Conservation (phyloP, 2,113 vertebrate genomes). For the Hystrix cristata region DNA sequence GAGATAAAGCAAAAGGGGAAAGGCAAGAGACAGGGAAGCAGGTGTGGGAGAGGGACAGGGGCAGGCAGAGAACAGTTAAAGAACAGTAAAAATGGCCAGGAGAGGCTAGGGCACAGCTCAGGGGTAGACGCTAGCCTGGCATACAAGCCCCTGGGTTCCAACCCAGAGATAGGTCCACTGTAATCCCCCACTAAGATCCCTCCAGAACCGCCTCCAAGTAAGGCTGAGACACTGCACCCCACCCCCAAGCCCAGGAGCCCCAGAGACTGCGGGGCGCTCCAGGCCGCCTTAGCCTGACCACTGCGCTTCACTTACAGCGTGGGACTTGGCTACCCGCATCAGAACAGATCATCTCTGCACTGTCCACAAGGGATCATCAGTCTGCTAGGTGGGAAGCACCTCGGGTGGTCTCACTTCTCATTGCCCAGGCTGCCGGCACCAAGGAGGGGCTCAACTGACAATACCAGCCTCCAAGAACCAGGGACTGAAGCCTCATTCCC, state of each 20-base stretch:
- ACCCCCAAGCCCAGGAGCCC: background rate
- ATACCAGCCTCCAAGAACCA: constrained; percentile 38
- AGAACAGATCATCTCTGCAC: background rate
- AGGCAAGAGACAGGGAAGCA: background rate
- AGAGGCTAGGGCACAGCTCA: background rate
- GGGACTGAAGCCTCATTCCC: background rate
- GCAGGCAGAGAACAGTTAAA: background rate
- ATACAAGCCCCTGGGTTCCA: background rate
- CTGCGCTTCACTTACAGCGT: background rate
- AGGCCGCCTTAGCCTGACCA: background rate
- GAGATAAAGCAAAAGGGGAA: background rate
- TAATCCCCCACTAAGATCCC: background rate
- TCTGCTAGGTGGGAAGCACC: background rate
- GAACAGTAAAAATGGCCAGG: background rate
- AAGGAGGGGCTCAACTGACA: background rate
- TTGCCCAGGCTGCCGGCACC: background rate
- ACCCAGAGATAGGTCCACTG: background rate
- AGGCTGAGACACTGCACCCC: background rate
- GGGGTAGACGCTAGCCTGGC: background rate
- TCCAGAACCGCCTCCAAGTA: background rate
- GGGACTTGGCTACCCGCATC: background rate
- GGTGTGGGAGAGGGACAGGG: background rate
- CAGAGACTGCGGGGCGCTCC: background rate
- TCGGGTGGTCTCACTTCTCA: background rate
- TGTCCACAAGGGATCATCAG: background rate